Conservation (phyloP, 2,888 invertebrate genomes). For the Drosophila sordidula region DNA sequence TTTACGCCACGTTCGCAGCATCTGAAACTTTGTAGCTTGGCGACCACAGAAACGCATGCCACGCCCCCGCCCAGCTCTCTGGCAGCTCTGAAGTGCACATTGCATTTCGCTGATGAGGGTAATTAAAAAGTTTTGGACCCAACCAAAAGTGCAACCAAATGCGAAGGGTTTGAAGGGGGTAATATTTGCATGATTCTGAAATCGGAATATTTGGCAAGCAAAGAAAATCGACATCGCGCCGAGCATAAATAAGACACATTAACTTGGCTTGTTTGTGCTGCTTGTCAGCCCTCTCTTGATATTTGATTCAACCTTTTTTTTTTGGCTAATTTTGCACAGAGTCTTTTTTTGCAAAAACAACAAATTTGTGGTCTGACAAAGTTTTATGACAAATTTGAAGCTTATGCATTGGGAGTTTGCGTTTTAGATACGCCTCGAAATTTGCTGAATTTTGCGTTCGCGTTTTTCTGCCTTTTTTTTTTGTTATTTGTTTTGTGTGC, state of each 20-base stretch:
- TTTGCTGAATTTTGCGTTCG: constrained; percentile 30
- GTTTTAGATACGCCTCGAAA: constrained; percentile 24
- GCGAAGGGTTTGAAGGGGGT: constrained; percentile 10
- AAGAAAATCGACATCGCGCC: constrained; percentile 59
- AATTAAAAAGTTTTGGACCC: constrained; percentile 74
- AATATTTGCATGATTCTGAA: constrained; percentile 53
- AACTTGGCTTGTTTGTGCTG: constrained; percentile 50
- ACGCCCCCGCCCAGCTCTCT: constrained; percentile 5
- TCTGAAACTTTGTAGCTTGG: constrained; percentile 12
- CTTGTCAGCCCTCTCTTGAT: constrained; percentile 12
- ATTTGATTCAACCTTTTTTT: constrained; percentile 35
- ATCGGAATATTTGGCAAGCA: constrained; percentile 7
- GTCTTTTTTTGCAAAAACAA: constrained; percentile 23
- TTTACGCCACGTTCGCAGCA: constrained; percentile 21
- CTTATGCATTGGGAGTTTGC: constrained; percentile 54
- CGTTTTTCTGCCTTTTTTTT: neutral
- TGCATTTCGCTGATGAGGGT: constrained; percentile 78
- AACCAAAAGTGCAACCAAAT: constrained; percentile 53
- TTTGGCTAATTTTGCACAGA: constrained; percentile 55
- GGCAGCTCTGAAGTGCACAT: constrained; percentile 41
- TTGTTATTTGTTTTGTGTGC: constrained; percentile 33
- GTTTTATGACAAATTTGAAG: constrained; percentile 73
- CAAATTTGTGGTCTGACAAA: constrained; percentile 62
- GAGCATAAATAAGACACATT: constrained; percentile 69
- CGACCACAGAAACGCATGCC: constrained; percentile 35